These are phyloP conservation scores for Pentalonia nigronervosa DNA, from an alignment of 1,140 invertebrate species.

Conservation along the genomic window DNA sequence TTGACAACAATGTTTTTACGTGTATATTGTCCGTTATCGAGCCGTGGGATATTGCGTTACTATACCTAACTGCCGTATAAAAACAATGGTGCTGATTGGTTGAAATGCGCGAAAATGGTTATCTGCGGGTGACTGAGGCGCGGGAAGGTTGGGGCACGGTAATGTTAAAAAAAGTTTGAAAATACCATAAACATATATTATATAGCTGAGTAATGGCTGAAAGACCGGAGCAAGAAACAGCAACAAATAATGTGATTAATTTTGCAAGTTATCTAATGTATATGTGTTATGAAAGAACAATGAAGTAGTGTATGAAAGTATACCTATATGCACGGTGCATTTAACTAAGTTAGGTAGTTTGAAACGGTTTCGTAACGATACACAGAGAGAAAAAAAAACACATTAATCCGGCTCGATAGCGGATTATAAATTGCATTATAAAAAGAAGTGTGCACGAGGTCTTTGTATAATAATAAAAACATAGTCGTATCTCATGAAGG, in stretches of 20 bases:
- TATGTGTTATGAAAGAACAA: constrained; percentile 1
- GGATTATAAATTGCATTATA: not conserved
- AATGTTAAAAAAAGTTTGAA: not conserved
- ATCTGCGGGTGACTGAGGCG: not conserved
- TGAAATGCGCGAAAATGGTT: not conserved
- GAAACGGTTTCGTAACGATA: not conserved
- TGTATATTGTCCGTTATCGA: not conserved
- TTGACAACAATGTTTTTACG: not conserved
- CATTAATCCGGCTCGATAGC: not conserved
- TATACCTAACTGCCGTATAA: not conserved
- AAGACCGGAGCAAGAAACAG: not conserved
- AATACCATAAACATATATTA: not conserved
- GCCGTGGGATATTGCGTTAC: not conserved
- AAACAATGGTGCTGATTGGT: not conserved
- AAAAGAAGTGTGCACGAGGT: not conserved
- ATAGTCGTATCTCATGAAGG: not conserved
- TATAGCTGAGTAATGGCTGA: not conserved
- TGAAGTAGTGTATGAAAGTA: not conserved
- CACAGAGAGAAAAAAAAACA: not conserved
- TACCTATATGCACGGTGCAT: not conserved
- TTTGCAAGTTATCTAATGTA: not conserved
- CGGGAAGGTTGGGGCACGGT: not conserved
- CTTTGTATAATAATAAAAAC: not conserved
- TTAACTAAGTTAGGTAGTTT: not conserved
- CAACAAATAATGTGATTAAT: constrained; percentile 3